phyloP scores from a whole-genome alignment of 2,113 vertebrate genomes.

The Pachyramphus minor region DNA sequence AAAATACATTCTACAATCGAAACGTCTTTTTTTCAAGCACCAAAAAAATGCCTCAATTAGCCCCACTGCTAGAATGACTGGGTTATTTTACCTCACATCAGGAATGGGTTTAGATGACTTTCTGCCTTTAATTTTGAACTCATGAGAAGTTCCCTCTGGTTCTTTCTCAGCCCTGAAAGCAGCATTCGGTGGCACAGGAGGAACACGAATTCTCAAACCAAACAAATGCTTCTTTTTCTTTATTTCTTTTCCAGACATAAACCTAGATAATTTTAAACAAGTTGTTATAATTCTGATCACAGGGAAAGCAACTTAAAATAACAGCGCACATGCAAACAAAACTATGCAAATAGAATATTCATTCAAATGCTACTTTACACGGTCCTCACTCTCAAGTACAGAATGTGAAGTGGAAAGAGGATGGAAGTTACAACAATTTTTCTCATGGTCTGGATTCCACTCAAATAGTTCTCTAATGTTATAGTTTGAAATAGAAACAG shows the following conservation, averaged over 20 bases:
- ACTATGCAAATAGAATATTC: not conserved
- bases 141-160: conserved; percentile 88
- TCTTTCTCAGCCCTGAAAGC: conserved; percentile 82
- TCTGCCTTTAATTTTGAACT: conserved; percentile 96
- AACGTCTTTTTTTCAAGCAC: not conserved
- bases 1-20: not conserved
- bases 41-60: not conserved
- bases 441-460: not conserved
- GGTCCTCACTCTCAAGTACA: not conserved
- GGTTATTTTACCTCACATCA: conserved; percentile 80
- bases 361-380: not conserved
- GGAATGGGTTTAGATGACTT: conserved; percentile 85
- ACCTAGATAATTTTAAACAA: conserved; percentile 76
- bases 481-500: not conserved
- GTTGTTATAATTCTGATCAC: not conserved
- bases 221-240: conserved; percentile 99
- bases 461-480: not conserved
- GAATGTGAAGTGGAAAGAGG: not conserved
- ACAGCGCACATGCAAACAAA: not conserved
- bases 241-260: conserved; percentile 99
- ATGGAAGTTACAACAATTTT: not conserved
- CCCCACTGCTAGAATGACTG: not conserved
- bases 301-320: not conserved
- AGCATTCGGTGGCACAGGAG: conserved; percentile 88
- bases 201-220: conserved; percentile 93